Evolutionary conservation across 2,888 invertebrate genomes (phyloP).

Genomic region (Drosophila mercatorum): DNA sequence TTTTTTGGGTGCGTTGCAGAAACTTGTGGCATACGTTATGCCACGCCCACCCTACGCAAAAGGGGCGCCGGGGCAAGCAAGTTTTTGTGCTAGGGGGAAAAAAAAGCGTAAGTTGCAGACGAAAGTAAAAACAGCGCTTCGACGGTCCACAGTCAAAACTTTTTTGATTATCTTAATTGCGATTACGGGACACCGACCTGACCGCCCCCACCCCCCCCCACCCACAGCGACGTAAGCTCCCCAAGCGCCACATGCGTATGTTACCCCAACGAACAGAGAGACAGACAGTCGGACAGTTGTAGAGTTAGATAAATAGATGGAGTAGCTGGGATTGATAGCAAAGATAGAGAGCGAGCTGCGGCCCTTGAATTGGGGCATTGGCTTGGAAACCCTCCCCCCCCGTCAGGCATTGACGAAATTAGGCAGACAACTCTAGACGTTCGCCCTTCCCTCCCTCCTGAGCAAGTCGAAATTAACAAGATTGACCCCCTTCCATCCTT

Average conservation of each 20-base stretch:
- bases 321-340: conserved; percentile 51
- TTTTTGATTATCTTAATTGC: conserved; percentile 80
- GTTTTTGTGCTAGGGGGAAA: conserved; percentile 9
- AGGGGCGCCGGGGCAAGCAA: conserved; percentile 21
- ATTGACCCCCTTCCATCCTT: conserved; percentile 58
- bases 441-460: neutral
- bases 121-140: conserved; percentile 70
- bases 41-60: conserved; percentile 4
- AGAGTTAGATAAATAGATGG: conserved; percentile 52
- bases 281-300: conserved; percentile 14
- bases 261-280: conserved; percentile 52
- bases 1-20: conserved; percentile 27
- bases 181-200: conserved; percentile 61
- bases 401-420: conserved; percentile 47
- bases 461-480: conserved; percentile 72
- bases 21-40: conserved; percentile 58
- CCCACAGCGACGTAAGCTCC: neutral
- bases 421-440: conserved; percentile 43
- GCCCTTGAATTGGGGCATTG: conserved; percentile 5
- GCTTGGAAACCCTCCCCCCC: conserved; percentile 18
- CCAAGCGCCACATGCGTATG: conserved; percentile 62
- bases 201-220: neutral
- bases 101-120: conserved; percentile 36
- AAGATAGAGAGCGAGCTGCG: conserved; percentile 10
- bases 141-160: conserved; percentile 77